phyloP scores from a whole-genome alignment of 2,888 invertebrate genomes.

The Melieria crassipennis region DNA sequence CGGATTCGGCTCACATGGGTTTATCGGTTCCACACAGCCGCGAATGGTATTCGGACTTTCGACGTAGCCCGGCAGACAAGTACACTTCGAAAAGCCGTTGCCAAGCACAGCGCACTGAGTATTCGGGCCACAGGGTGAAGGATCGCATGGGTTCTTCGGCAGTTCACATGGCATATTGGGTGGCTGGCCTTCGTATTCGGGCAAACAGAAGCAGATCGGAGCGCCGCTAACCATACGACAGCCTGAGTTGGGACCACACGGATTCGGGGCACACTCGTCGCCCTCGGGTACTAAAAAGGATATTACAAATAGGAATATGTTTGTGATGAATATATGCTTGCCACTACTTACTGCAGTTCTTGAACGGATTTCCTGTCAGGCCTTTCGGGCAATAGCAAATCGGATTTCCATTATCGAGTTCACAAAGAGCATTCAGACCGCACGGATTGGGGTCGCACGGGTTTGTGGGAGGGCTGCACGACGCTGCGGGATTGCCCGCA shows the following conservation, averaged over 20 bases:
- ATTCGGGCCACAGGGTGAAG: slow-evolving; percentile 88
- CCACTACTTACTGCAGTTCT: slow-evolving; percentile 83
- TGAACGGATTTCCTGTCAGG: slow-evolving; percentile 89
- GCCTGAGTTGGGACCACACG: slow-evolving; percentile 85
- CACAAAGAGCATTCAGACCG: slow-evolving; percentile 85
- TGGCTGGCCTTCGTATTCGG: slow-evolving; percentile 87
- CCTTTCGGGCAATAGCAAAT: slow-evolving; percentile 91
- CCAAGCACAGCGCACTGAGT: slow-evolving; percentile 82
- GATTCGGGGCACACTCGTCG: slow-evolving; percentile 82
- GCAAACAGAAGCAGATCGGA: slow-evolving; percentile 87
- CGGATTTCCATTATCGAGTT: slow-evolving; percentile 84
- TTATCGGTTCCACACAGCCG: slow-evolving; percentile 81
- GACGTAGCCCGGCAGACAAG: slow-evolving; percentile 82
- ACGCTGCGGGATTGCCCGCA: slow-evolving; percentile 77
- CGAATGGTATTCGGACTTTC: slow-evolving; percentile 89
- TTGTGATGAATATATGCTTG: neutral
- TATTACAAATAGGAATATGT: neutral
- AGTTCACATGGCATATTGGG: slow-evolving; percentile 76
- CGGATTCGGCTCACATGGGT: slow-evolving; percentile 84
- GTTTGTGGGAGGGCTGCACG: slow-evolving; percentile 79
- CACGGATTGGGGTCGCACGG: slow-evolving; percentile 89
- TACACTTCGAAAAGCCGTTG: slow-evolving; percentile 88
- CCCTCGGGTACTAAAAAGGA: slow-evolving; percentile 86
- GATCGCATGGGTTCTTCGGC: slow-evolving; percentile 82
- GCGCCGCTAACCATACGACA: slow-evolving; percentile 80